phyloP scores from a whole-genome alignment of 2,888 invertebrate genomes.

The Aquatica leii region DNA sequence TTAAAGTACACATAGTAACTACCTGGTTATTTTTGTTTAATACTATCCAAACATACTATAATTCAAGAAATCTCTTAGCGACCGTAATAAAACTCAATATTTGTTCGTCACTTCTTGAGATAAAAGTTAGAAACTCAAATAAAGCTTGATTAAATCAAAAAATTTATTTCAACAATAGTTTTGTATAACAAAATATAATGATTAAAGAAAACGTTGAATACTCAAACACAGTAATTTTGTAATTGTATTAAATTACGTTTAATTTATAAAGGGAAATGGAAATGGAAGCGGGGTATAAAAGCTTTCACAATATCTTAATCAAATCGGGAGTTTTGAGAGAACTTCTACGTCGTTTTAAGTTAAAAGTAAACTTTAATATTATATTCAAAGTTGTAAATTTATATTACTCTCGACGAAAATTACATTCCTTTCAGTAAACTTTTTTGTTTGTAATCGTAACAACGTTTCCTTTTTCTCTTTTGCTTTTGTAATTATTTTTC shows the following conservation, averaged over 20 bases:
- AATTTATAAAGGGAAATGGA: constrained; percentile 36
- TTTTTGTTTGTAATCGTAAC: no score
- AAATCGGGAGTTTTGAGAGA: constrained; percentile 40
- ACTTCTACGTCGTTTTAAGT: constrained; percentile 37
- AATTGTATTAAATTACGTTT: constrained; percentile 34
- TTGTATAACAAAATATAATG: constrained; percentile 7
- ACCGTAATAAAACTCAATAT: no score
- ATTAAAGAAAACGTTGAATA: constrained; percentile 10
- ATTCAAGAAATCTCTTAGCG: no score
- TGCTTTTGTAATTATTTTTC: no score
- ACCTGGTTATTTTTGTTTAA: no score
- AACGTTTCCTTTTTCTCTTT: no score
- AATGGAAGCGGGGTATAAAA: constrained; percentile 36
- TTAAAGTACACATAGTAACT: no score
- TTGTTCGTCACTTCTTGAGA: no score
- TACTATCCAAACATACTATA: no score
- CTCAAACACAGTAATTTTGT: constrained; percentile 28
- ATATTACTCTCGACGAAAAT: constrained; percentile 53
- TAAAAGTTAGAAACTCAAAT: no score
- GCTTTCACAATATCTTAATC: constrained; percentile 44
- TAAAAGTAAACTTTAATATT: constrained; percentile 46
- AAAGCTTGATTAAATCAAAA: no score
- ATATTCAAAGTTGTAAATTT: constrained; percentile 48
- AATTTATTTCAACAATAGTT: no score
- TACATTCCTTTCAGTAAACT: constrained; percentile 59